Conservation (phyloP, 1,140 invertebrate species). For the Achroia grisella region DNA sequence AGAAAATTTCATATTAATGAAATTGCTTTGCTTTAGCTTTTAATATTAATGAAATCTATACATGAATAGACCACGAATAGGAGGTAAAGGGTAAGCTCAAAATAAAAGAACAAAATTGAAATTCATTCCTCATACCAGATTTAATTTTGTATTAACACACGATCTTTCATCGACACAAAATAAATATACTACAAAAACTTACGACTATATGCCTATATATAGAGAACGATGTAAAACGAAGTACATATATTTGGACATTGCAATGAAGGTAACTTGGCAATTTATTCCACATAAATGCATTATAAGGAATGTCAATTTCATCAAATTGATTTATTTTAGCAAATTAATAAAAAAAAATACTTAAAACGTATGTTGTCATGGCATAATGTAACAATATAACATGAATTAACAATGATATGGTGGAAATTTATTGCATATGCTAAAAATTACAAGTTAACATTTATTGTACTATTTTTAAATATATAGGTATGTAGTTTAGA, state of each 20-base stretch:
- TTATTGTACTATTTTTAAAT: constrained; percentile 21
- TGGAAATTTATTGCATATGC: constrained; percentile 5
- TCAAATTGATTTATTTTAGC: constrained; percentile 10
- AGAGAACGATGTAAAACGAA: constrained; percentile 9
- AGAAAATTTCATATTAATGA: no score
- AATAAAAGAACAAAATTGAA: neutral
- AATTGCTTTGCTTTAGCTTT: no score
- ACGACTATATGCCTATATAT: constrained; percentile 24
- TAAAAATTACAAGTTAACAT: constrained; percentile 12
- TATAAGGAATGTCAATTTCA: constrained; percentile 29
- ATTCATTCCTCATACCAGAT: constrained; percentile 1
- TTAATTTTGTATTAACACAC: constrained; percentile 41
- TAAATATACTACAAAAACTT: constrained; percentile 55
- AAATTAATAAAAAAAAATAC: neutral
- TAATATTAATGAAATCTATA: no score
- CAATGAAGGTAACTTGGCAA: neutral
- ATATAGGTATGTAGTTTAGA: neutral
- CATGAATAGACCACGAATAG: neutral
- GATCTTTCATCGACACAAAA: constrained; percentile 45
- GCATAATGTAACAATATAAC: constrained; percentile 1
- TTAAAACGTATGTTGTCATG: constrained; percentile 9
- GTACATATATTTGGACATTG: neutral
- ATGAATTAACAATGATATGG: constrained; percentile 11
- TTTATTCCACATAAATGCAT: constrained; percentile 26
- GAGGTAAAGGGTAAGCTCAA: neutral